These are phyloP conservation scores for Coelinius sp. DNA, from an alignment of 2,888 invertebrate species.

Conservation along the genomic window DNA sequence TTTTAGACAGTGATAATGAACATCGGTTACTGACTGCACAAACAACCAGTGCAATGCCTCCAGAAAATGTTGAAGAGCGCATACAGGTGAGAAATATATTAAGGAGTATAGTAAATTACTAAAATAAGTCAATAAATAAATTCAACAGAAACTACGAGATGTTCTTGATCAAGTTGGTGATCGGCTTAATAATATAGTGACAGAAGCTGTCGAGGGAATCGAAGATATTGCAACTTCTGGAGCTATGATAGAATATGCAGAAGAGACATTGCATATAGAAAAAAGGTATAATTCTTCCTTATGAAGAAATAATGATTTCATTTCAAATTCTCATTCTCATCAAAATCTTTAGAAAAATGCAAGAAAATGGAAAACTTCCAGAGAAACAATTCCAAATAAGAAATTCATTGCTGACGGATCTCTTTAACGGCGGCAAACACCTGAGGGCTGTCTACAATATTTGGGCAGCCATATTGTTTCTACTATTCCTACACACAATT, in stretches of 20 bases:
- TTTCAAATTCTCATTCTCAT: background rate
- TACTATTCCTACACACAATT: conserved; percentile 81
- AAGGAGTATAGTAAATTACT: background rate
- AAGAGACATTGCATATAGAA: conserved; percentile 35
- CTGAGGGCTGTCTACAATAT: conserved; percentile 89
- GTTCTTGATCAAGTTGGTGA: conserved; percentile 49
- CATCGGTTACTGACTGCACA: background rate
- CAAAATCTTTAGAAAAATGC: conserved; percentile 48
- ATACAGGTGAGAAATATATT: conserved; percentile 51
- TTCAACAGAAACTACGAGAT: conserved; percentile 50
- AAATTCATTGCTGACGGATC: conserved; percentile 85
- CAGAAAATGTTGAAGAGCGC: conserved; percentile 46
- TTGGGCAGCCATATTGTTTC: conserved; percentile 83
- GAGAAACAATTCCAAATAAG: conserved; percentile 79
- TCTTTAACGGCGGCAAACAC: conserved; percentile 81
- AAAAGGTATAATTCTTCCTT: conserved; percentile 32
- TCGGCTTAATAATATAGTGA: conserved; percentile 53
- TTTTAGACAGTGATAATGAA: background rate
- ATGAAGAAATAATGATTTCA: background rate
- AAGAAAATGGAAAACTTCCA: conserved; percentile 65
- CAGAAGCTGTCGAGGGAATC: conserved; percentile 49
- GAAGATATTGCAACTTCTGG: conserved; percentile 30
- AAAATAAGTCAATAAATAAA: background rate
- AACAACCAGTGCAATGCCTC: conserved; percentile 27
- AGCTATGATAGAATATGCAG: conserved; percentile 20